phyloP scores from a whole-genome alignment of 2,797 vertebrate genomes.

The Sebastes diploproa region DNA sequence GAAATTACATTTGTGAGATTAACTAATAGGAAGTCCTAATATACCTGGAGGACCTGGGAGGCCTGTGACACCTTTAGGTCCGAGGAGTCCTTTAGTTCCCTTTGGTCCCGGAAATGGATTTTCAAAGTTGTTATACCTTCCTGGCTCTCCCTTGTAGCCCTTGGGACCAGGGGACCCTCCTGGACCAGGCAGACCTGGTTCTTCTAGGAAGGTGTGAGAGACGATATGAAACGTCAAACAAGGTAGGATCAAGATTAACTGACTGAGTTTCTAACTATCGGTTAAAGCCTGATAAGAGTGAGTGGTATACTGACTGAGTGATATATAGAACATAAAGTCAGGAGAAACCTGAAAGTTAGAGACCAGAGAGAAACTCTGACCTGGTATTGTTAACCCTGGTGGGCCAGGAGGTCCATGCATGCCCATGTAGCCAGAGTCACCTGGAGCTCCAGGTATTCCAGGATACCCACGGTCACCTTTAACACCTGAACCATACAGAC shows the following conservation, averaged over 20 bases:
- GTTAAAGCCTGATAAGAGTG: background rate
- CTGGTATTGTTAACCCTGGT: constrained; percentile 51
- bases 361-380: constrained; percentile 36
- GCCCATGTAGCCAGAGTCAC: constrained; percentile 67
- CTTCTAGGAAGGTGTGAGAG: constrained; percentile 13
- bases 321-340: background rate
- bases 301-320: background rate
- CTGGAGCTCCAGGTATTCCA: constrained; percentile 43
- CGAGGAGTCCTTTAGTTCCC: constrained; percentile 52
- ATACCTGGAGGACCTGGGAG: constrained; percentile 65
- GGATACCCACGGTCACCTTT: constrained; percentile 62
- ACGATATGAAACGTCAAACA: background rate
- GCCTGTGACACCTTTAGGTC: constrained; percentile 61
- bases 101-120: constrained; percentile 39
- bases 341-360: background rate
- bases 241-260: background rate
- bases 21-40: background rate
- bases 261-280: background rate
- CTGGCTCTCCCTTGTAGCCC: constrained; percentile 72
- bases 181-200: constrained; percentile 23
- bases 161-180: constrained; percentile 54
- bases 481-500: constrained; percentile 44
- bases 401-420: constrained; percentile 57
- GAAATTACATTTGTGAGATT: background rate
- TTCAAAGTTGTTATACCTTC: background rate